Evolutionary conservation across 2,888 invertebrate genomes (phyloP).

Genomic region (Alloplasta piceator): DNA sequence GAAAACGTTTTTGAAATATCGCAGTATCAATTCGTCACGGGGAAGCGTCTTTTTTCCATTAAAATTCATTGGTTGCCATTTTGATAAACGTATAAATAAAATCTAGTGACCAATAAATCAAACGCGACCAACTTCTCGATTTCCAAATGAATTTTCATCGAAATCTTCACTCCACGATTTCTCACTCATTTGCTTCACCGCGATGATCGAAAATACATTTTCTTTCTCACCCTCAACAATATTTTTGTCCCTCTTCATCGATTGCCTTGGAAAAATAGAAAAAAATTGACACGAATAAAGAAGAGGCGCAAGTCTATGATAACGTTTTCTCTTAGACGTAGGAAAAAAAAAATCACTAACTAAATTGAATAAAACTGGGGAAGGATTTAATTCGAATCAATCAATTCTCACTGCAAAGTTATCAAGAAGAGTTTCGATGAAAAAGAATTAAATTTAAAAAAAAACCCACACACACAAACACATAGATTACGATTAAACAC

Average conservation of each 20-base stretch:
- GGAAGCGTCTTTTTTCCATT: too few species aligned
- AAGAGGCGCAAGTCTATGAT: conserved; percentile 67
- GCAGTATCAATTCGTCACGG: too few species aligned
- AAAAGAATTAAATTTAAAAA: conserved; percentile 11
- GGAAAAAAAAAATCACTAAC: conserved; percentile 56
- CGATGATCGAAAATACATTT: neutral
- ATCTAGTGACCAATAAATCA: too few species aligned
- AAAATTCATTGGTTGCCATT: too few species aligned
- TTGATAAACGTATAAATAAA: too few species aligned
- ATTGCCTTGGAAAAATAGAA: neutral
- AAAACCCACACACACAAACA: neutral
- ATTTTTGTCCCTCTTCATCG: neutral
- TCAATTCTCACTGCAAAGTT: conserved; percentile 29
- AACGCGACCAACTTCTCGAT: too few species aligned
- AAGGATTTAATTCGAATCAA: conserved; percentile 23
- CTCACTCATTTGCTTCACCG: too few species aligned
- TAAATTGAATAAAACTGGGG: conserved; percentile 27
- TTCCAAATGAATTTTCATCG: too few species aligned
- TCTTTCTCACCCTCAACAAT: neutral
- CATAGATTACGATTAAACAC: conserved; percentile 48
- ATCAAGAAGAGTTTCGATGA: conserved; percentile 24
- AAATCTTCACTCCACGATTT: too few species aligned
- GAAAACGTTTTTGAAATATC: conserved; percentile 41
- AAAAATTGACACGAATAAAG: conserved; percentile 59
- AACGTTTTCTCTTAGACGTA: conserved; percentile 69